phyloP scores from a whole-genome alignment of 2,888 invertebrate genomes.

The Baccha elongata region DNA sequence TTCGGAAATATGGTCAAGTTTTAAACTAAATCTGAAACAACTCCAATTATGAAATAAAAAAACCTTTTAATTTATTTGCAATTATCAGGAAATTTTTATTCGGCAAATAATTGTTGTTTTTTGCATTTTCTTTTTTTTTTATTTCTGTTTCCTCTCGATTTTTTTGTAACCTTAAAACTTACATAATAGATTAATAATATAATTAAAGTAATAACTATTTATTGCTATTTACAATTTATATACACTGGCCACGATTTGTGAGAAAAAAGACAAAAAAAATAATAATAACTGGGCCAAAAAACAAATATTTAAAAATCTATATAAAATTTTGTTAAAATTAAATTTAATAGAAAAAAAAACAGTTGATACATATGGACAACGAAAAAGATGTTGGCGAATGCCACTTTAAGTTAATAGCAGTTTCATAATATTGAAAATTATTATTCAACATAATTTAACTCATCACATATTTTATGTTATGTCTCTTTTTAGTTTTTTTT shows the following conservation, averaged over 20 bases:
- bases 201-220: conserved; percentile 73
- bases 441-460: conserved; percentile 38
- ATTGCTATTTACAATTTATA: conserved; percentile 72
- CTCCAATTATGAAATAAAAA: conserved; percentile 22
- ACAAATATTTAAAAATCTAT: conserved; percentile 38
- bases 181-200: conserved; percentile 73
- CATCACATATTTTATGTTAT: conserved; percentile 54
- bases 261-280: conserved; percentile 30
- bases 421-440: background rate
- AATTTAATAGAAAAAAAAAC: conserved; percentile 19
- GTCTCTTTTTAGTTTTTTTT: conserved; percentile 27
- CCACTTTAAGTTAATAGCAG: conserved; percentile 40
- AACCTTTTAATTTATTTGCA: conserved; percentile 61
- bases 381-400: conserved; percentile 7
- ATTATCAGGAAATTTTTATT: conserved; percentile 73
- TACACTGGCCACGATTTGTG: conserved; percentile 72
- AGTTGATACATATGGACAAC: conserved; percentile 7
- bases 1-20: too few relatives aligned
- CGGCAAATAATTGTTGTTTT: conserved; percentile 68
- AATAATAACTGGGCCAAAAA: conserved; percentile 53
- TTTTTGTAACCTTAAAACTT: conserved; percentile 71
- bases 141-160: conserved; percentile 55
- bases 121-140: conserved; percentile 31
- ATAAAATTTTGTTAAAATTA: conserved; percentile 19
- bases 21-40: background rate